Conservation (phyloP, 1,140 invertebrate genomes). For the Zophobas morio region DNA sequence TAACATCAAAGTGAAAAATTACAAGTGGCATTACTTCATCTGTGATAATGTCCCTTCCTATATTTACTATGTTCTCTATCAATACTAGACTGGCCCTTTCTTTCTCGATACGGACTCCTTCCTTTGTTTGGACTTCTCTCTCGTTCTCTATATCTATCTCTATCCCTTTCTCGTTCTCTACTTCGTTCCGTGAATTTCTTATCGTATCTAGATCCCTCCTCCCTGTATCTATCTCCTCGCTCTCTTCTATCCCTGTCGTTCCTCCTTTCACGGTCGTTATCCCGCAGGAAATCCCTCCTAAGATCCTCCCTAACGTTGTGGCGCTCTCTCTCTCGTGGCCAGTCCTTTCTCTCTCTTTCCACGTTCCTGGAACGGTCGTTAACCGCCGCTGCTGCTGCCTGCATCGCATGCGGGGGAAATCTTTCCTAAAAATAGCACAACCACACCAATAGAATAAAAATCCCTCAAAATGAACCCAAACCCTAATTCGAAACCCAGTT, state of each 20-base stretch:
- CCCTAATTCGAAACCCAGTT: neutral
- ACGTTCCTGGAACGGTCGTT: slow-evolving; percentile 52
- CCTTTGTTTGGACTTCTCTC: slow-evolving; percentile 48
- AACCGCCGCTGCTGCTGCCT: slow-evolving; percentile 39
- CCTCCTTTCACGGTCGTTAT: slow-evolving; percentile 56
- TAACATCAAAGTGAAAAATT: slow-evolving; percentile 15
- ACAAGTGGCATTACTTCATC: neutral
- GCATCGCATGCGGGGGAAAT: slow-evolving; percentile 62
- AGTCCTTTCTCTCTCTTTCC: slow-evolving; percentile 50
- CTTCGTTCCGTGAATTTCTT: slow-evolving; percentile 52
- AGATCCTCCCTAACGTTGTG: slow-evolving; percentile 55
- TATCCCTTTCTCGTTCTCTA: slow-evolving; percentile 39
- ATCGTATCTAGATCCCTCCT: slow-evolving; percentile 49
- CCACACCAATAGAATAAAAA: slow-evolving; percentile 10
- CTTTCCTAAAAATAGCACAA: slow-evolving; percentile 53
- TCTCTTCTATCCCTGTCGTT: slow-evolving; percentile 25
- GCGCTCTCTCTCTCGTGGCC: slow-evolving; percentile 51
- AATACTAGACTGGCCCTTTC: neutral
- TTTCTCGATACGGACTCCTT: neutral
- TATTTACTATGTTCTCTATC: slow-evolving; percentile 22
- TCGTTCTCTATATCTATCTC: slow-evolving; percentile 39
- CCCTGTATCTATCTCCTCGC: slow-evolving; percentile 47
- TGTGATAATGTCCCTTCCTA: slow-evolving; percentile 20
- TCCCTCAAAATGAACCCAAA: neutral
- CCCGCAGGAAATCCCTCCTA: slow-evolving; percentile 59